A percentile compares a stretch with the other conserved stretches of the same genome.
Conservation (phyloP, 1,140 invertebrate genomes). For the Drosophila sproati region DNA sequence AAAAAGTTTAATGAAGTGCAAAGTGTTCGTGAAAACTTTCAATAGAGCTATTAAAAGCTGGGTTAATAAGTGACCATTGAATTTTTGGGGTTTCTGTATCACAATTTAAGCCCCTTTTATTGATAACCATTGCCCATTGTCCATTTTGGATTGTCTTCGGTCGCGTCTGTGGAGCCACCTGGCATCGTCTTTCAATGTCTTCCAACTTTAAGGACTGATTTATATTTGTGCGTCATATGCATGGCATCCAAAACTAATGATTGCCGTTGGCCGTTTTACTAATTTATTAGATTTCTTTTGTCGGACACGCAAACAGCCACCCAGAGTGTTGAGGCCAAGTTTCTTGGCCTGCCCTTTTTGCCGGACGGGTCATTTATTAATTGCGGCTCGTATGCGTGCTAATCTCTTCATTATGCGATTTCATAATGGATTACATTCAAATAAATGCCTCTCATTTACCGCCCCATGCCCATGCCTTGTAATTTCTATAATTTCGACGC, state of each 20-base stretch:
- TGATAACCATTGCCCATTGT: conserved; percentile 12
- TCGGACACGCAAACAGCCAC: conserved; percentile 57
- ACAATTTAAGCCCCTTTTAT: conserved; percentile 30
- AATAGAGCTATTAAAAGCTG: conserved; percentile 54
- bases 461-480: conserved; percentile 38
- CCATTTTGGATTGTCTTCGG: background rate
- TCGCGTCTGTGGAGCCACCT: background rate
- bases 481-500: conserved; percentile 77
- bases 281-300: conserved; percentile 74
- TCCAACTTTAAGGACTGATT: conserved; percentile 31
- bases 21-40: conserved; percentile 59
- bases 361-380: conserved; percentile 74
- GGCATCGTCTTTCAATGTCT: background rate
- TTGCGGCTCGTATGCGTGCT: conserved; percentile 72
- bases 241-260: conserved; percentile 61
- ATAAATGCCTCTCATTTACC: conserved; percentile 78
- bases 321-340: background rate
- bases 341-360: conserved; percentile 14
- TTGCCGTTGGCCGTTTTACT: conserved; percentile 53
- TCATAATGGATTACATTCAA: conserved; percentile 83
- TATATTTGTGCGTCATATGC: conserved; percentile 57
- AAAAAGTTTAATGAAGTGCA: conserved; percentile 79
- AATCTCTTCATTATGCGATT: conserved; percentile 83
- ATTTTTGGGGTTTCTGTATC: conserved; percentile 29
- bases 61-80: conserved; percentile 57